A percentile compares a stretch with the other conserved stretches of the same genome.
These are phyloP conservation scores for Centroberyx gerrardi DNA, from an alignment of 2,797 vertebrate genomes.

Conservation along the genomic window DNA sequence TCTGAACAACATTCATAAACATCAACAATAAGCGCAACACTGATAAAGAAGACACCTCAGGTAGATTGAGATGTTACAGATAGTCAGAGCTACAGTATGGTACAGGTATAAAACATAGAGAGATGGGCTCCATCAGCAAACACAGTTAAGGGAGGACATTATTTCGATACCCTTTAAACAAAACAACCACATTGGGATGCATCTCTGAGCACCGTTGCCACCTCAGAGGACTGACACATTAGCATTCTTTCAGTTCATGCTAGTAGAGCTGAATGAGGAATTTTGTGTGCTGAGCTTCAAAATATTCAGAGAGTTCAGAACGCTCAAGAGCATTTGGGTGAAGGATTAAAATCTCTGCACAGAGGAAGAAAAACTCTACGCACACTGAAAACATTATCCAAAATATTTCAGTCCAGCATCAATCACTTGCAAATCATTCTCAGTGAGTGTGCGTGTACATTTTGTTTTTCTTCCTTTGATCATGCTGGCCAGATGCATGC, in stretches of 20 bases:
- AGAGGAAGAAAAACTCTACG: constrained; percentile 68
- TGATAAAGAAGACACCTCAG: constrained; percentile 63
- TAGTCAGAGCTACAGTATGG: constrained; percentile 73
- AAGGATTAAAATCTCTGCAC: constrained; percentile 23
- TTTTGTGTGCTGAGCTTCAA: constrained; percentile 30
- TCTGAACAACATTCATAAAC: constrained; percentile 82
- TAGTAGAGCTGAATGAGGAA: constrained; percentile 29
- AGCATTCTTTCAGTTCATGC: constrained; percentile 74
- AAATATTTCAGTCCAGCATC: background rate
- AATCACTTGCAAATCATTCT: constrained; percentile 29
- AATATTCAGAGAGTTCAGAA: constrained; percentile 17
- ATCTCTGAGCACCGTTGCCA: constrained; percentile 64
- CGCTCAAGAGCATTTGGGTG: constrained; percentile 12
- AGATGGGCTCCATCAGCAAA: constrained; percentile 77
- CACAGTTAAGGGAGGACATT: constrained; percentile 45
- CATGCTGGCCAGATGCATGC: constrained; percentile 80
- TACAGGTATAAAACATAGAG: constrained; percentile 81
- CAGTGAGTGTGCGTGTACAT: constrained; percentile 11
- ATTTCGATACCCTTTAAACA: constrained; percentile 45
- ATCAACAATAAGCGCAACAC: constrained; percentile 75
- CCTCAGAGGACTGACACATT: constrained; percentile 56
- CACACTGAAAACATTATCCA: constrained; percentile 44
- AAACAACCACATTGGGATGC: constrained; percentile 72
- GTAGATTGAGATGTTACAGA: constrained; percentile 66
- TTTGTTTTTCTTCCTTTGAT: constrained; percentile 66